Evolutionary conservation across 1,140 invertebrate species (phyloP).

Genomic region (Drosophila ironensis): DNA sequence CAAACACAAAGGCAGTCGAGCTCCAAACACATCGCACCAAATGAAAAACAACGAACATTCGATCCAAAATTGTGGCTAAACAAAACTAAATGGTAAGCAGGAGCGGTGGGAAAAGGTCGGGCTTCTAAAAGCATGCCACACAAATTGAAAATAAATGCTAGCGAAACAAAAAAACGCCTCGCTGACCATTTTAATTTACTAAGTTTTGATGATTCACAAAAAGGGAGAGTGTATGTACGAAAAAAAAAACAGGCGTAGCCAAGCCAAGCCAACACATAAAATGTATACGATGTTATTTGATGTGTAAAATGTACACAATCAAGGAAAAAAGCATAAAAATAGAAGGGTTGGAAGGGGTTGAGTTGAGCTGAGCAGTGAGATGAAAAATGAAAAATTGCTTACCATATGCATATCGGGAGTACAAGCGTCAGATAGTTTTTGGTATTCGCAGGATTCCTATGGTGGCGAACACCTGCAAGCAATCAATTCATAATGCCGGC

Average conservation of each 20-base stretch:
- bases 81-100: constrained; percentile 65
- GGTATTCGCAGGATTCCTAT: constrained; percentile 44
- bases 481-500: constrained; percentile 71
- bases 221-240: not conserved
- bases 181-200: constrained; percentile 75
- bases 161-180: constrained; percentile 61
- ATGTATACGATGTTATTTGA: constrained; percentile 8
- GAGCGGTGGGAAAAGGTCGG: not conserved
- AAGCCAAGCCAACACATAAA: not conserved
- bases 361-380: constrained; percentile 35
- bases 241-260: constrained; percentile 7
- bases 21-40: not conserved
- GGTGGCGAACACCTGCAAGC: constrained; percentile 48
- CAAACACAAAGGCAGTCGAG: constrained; percentile 51
- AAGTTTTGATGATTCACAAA: constrained; percentile 65
- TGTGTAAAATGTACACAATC: constrained; percentile 36
- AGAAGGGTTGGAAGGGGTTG: not conserved
- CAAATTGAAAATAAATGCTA: constrained; percentile 72
- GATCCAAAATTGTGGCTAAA: constrained; percentile 64
- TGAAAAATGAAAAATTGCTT: constrained; percentile 72
- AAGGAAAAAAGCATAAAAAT: constrained; percentile 5
- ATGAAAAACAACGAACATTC: constrained; percentile 1
- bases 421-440: constrained; percentile 66
- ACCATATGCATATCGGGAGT: constrained; percentile 20
- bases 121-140: constrained; percentile 63